A percentile compares a stretch with the other conserved stretches of the same genome.
Conservation (phyloP, 2,888 invertebrate genomes). For the Campaea margaritaria region DNA sequence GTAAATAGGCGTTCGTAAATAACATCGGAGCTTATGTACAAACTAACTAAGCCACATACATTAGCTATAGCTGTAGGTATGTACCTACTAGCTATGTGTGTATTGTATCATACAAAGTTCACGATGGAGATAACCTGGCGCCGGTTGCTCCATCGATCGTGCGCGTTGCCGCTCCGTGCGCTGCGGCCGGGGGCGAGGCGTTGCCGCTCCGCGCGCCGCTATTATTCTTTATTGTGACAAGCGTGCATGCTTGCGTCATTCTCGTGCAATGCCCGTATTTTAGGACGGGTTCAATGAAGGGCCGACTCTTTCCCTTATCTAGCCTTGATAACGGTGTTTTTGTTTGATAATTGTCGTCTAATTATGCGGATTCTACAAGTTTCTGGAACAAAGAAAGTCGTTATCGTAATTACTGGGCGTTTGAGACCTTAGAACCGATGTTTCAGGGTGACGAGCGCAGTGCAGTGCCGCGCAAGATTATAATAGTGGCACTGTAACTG, state of each 20-base stretch:
- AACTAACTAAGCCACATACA: slow-evolving; percentile 2
- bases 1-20: slow-evolving; percentile 1
- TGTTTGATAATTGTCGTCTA: too few relatives aligned
- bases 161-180: slow-evolving; percentile 65
- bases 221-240: slow-evolving; percentile 65
- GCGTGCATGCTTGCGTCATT: slow-evolving; percentile 42
- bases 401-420: too few relatives aligned
- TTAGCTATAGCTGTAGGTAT: neutral
- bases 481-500: too few relatives aligned
- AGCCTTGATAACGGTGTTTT: neutral
- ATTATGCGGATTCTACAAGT: too few relatives aligned
- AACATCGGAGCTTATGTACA: neutral
- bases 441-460: too few relatives aligned
- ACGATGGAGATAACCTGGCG: slow-evolving; percentile 49
- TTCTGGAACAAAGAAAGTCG: too few relatives aligned
- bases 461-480: too few relatives aligned
- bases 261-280: slow-evolving; percentile 30
- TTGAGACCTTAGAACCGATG: too few relatives aligned
- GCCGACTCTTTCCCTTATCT: neutral
- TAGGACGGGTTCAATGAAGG: neutral
- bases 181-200: slow-evolving; percentile 40
- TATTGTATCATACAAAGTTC: slow-evolving; percentile 44
- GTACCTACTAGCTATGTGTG: neutral
- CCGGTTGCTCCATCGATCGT: slow-evolving; percentile 53
- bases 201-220: slow-evolving; percentile 58